Conservation (phyloP, 2,888 invertebrate species). For the Hydriomena furcata region DNA sequence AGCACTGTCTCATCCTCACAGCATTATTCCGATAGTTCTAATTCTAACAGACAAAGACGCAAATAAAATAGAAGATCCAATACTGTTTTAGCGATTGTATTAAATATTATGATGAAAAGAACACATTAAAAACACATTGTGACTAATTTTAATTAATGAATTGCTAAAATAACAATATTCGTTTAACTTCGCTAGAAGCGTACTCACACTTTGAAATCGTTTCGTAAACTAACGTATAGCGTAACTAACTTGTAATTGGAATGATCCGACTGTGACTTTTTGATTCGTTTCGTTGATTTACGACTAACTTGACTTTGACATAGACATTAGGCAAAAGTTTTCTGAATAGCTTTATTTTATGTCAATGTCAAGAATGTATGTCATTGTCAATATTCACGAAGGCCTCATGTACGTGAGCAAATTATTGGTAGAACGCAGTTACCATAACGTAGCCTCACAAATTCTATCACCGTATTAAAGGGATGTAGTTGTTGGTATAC, state of each 20-base stretch:
- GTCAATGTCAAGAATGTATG: too few relatives aligned
- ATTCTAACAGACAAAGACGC: not conserved
- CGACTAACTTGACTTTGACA: too few relatives aligned
- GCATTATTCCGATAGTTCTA: not conserved
- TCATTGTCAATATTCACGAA: too few relatives aligned
- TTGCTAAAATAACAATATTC: not conserved
- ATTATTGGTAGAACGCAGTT: too few relatives aligned
- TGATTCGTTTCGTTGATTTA: too few relatives aligned
- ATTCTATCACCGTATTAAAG: too few relatives aligned
- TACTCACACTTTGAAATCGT: not conserved
- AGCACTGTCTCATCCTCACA: conserved; percentile 1
- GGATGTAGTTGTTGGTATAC: too few relatives aligned
- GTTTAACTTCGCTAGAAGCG: not conserved
- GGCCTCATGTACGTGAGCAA: too few relatives aligned
- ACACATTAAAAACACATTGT: not conserved
- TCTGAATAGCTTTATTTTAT: too few relatives aligned
- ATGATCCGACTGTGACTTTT: not conserved
- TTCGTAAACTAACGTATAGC: not conserved
- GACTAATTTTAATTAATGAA: conserved; percentile 1
- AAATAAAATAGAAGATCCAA: not conserved
- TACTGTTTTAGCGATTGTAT: not conserved
- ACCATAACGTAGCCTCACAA: too few relatives aligned
- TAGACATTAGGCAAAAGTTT: too few relatives aligned
- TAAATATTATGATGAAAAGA: not conserved
- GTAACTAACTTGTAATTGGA: too few relatives aligned